phyloP scores from a whole-genome alignment of 2,797 vertebrate species.

The Notolabrus celidotus region DNA sequence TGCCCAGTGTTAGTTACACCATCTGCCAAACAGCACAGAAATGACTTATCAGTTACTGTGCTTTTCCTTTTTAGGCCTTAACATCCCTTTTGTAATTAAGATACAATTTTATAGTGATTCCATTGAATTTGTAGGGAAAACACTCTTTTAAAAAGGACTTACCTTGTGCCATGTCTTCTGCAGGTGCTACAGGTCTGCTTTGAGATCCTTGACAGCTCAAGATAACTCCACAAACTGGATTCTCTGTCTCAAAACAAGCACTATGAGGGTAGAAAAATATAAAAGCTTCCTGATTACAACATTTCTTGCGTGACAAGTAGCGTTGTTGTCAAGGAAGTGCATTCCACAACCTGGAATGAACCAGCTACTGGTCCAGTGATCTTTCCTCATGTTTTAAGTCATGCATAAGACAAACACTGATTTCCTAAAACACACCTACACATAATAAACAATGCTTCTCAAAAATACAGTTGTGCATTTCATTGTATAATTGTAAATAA shows the following conservation, averaged over 20 bases:
- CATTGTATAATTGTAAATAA: too few relatives aligned
- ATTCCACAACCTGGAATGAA: conserved; percentile 32
- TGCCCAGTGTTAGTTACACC: not conserved
- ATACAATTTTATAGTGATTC: too few relatives aligned
- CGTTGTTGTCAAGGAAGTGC: conserved; percentile 51
- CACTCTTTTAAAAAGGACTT: conserved; percentile 11
- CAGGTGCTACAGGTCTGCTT: conserved; percentile 27
- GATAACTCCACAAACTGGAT: conserved; percentile 43
- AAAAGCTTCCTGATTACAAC: conserved; percentile 37
- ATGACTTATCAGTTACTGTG: not conserved
- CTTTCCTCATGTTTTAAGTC: conserved; percentile 14
- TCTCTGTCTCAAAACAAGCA: conserved; percentile 24
- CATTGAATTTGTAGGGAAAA: too few relatives aligned
- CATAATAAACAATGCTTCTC: not conserved
- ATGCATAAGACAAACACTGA: not conserved
- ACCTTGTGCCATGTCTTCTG: conserved; percentile 51
- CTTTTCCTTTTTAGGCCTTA: not conserved
- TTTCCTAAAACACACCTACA: not conserved
- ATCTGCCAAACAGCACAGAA: conserved; percentile 37
- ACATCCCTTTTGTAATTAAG: too few relatives aligned
- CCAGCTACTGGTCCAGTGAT: not conserved
- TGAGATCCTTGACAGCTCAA: conserved; percentile 24
- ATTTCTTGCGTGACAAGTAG: not conserved
- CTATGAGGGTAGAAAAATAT: not conserved
- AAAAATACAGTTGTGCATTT: not conserved